Evolutionary conservation across 2,113 vertebrate species (phyloP), one percentile per base, ranked within the genome.

Genomic region (Alethe diademata): DNA sequence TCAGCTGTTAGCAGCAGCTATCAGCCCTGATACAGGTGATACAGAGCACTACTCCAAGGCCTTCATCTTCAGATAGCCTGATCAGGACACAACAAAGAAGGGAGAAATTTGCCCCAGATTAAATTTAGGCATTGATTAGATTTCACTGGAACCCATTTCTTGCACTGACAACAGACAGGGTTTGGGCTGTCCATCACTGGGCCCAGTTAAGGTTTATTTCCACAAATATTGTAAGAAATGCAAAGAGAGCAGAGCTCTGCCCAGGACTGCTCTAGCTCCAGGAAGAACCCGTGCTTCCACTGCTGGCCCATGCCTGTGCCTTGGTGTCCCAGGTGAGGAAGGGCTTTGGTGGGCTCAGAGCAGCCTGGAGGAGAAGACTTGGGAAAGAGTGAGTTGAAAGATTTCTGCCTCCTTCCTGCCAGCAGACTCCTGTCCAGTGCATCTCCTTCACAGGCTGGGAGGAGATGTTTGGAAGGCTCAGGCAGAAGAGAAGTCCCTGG

Each of bases 261-360:
- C 28, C 38, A 78, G 60, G 14, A 14, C 1, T 33, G 33, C 31
- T 38, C 22, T 14, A 26, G 20, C 62, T 35, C 54, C 56, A 48
- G 26, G n/a, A 57, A 22, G 42, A 54, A 18, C 23, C 12, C 31
- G 4, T 1, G 5, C 1, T 72, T 42, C 33, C 20, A 33, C 33
- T 28, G 29, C 42, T 14, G 56, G 45, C 43, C 48, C 19, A 2
- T 1, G 1, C 8, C 24, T 20, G 31, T 31, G 19, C 38, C 53
- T 33, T 33, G 25, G 35, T 15, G 33, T 26, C 42, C 56, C 45
- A 73, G 35, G 45, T 33, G 61, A 84, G 42, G 53, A 23, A 72
- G 29, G 31, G 38, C 28, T 17, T 19, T 5, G 14, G 19, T 0
- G 2, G 50, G 24, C 61, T 74, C 1, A 0, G 58, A 69, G 65